Evolutionary conservation across 2,797 vertebrate species (phyloP), one percentile per base, ranked within the genome.

Genomic region (Vespertilio murinus): DNA sequence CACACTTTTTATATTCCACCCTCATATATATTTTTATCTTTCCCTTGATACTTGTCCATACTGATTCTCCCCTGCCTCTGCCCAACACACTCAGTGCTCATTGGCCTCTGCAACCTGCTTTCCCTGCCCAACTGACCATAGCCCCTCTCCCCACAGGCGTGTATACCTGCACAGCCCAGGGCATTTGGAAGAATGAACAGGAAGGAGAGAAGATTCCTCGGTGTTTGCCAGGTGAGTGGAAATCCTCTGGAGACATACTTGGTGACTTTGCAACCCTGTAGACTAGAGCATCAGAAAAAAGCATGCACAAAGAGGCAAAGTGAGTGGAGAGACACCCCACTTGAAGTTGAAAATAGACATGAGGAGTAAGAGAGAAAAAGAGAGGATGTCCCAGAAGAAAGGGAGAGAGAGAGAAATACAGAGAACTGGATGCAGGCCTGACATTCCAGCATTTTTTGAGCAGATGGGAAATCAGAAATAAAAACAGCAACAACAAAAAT

Each of bases 171-270:
- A 98, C 98, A 22, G 81, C 98, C 20, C 96, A 98, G 89, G 98
- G 98, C 83, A 94, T 94, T 56, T 98, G 98, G 98, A 97, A 96
- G 93, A 98, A 98, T 40, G 75, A 59, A 81, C 78, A 95, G 1
- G 97, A 94, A 18, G 98, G 94, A 11, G 75, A 65, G 5, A 97
- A 97, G 90, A 97, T 98, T 75, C 98, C 98, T 33, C 49, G 94
- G 45, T 98, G 98, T 67, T 92, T 98, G 70, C 98, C 98, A 97
- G 98, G 98, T 98, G 89, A 96, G 96, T 96, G 77, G 30, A 49
- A 67, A n/a, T 20, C 45, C 17, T n/a, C 85, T 33, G 5, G 20
- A 90, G 0, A 71, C 88, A 20, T 33, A 23, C 59, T 49, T n/a
- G 20, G 30, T 17, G 45, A 16, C 52, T 33, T 11, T 4, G 47